These are phyloP conservation scores for Neodiprion virginianus DNA, from an alignment of 1,140 invertebrate species.

Conservation along the genomic window DNA sequence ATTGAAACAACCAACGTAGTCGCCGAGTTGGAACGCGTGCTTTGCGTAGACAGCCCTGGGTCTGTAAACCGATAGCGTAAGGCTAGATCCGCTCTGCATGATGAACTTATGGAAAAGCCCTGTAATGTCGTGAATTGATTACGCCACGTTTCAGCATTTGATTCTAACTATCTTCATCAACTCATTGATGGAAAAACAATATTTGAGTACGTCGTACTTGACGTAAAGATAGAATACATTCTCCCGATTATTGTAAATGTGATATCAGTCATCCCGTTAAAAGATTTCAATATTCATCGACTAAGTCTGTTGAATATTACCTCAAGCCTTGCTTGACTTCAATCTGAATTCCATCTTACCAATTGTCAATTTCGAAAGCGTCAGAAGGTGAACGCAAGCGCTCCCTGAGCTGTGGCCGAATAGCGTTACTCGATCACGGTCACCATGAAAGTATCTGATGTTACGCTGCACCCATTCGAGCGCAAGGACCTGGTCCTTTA, in stretches of 20 bases:
- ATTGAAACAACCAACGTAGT: conserved; percentile 22
- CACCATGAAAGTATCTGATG: conserved; percentile 45
- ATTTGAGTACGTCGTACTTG: not conserved
- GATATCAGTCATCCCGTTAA: too few species aligned
- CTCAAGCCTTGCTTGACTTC: too few species aligned
- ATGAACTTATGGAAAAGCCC: not conserved
- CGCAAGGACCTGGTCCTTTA: conserved; percentile 51
- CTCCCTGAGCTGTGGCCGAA: too few species aligned
- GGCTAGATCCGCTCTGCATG: conserved; percentile 7
- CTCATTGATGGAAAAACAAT: not conserved
- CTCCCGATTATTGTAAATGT: too few species aligned
- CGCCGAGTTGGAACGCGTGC: not conserved
- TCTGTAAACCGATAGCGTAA: too few species aligned
- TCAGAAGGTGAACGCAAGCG: too few species aligned
- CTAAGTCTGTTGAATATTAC: too few species aligned
- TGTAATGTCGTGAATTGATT: not conserved
- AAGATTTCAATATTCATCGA: too few species aligned
- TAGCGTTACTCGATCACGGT: too few species aligned
- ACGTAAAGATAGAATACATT: not conserved
- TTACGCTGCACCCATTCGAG: conserved; percentile 36
- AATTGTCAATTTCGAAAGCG: too few species aligned
- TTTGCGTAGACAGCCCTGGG: conserved; percentile 9
- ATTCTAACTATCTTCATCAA: too few species aligned
- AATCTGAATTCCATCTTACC: too few species aligned
- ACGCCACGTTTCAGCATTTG: not conserved